phyloP scores from a whole-genome alignment of 2,888 invertebrate genomes.

The Dromius quadrimaculatus region DNA sequence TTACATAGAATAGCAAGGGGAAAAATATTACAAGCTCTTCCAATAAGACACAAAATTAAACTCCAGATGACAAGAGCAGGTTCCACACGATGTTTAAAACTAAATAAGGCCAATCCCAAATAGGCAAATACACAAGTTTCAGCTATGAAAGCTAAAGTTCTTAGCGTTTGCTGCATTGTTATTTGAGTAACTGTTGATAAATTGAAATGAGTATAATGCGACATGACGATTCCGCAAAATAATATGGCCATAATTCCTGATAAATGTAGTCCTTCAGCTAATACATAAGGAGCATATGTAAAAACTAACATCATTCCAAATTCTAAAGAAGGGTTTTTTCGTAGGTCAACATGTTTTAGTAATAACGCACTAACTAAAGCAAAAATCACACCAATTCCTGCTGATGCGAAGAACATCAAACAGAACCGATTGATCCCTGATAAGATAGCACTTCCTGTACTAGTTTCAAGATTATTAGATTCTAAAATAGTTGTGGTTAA shows the following conservation, averaged over 20 bases:
- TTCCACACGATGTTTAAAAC: conserved; percentile 94
- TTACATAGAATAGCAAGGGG: conserved; percentile 94
- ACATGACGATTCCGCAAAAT: conserved; percentile 99
- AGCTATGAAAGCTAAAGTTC: conserved; percentile 96
- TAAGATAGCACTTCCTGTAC: conserved; percentile 86
- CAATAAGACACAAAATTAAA: conserved; percentile 89
- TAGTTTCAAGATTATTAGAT: conserved; percentile 75
- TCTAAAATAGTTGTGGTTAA: conserved; percentile 90
- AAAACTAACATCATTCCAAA: conserved; percentile 99
- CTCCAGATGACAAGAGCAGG: conserved; percentile 95
- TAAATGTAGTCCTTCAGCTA: conserved; percentile 84
- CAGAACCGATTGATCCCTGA: conserved; percentile 92
- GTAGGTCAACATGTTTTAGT: conserved; percentile 94
- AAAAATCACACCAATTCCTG: conserved; percentile 94
- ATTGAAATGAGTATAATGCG: conserved; percentile 99
- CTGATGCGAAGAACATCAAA: conserved; percentile 98
- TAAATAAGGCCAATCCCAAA: conserved; percentile 92
- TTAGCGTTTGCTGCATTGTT: conserved; percentile 98
- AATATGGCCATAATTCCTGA: conserved; percentile 98
- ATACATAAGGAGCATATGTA: conserved; percentile 97
- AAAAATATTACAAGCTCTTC: conserved; percentile 96
- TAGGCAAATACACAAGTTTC: conserved; percentile 99
- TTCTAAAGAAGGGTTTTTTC: conserved; percentile 97
- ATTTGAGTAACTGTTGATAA: conserved; percentile 98
- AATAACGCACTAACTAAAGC: conserved; percentile 93